Percentiles rank a stretch among this genome's conserved stretches.
Conservation (phyloP, 2,888 invertebrate species). For the Clitarchus hookeri region DNA sequence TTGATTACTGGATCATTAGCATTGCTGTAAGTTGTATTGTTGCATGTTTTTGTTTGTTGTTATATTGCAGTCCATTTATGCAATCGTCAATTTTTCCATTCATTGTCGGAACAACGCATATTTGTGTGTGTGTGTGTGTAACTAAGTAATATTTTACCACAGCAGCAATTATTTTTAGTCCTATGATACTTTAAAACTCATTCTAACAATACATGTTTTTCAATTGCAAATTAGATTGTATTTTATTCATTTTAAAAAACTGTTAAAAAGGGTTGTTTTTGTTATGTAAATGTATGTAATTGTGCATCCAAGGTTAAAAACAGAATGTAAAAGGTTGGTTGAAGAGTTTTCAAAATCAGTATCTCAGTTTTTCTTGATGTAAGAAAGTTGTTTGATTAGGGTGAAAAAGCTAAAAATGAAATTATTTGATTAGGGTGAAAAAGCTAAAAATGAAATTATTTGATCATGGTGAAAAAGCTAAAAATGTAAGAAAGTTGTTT, state of each 20-base stretch:
- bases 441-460: too few species aligned
- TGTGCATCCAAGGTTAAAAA: not conserved
- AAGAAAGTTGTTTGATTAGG: too few species aligned
- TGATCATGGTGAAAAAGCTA: too few species aligned
- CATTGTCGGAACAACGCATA: not conserved
- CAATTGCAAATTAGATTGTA: not conserved
- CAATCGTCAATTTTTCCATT: not conserved
- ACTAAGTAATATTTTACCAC: not conserved
- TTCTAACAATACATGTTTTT: not conserved
- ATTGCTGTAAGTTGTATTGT: not conserved
- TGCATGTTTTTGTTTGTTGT: slow-evolving; percentile 4
- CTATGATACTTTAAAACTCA: not conserved
- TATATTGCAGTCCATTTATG: slow-evolving; percentile 5
- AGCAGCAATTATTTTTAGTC: not conserved
- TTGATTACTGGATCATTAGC: not conserved
- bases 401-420: too few species aligned
- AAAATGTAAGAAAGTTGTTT: too few species aligned
- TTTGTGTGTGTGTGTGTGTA: not conserved
- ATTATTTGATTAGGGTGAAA: too few species aligned
- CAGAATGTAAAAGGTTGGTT: not conserved
- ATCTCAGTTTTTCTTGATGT: too few species aligned
- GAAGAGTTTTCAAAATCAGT: not conserved
- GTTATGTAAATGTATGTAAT: not conserved
- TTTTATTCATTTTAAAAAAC: not conserved
- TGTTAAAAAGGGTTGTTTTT: not conserved